These are phyloP conservation scores for Allophyes oxyacanthae DNA, from an alignment of 2,888 invertebrate genomes.

Conservation along the genomic window DNA sequence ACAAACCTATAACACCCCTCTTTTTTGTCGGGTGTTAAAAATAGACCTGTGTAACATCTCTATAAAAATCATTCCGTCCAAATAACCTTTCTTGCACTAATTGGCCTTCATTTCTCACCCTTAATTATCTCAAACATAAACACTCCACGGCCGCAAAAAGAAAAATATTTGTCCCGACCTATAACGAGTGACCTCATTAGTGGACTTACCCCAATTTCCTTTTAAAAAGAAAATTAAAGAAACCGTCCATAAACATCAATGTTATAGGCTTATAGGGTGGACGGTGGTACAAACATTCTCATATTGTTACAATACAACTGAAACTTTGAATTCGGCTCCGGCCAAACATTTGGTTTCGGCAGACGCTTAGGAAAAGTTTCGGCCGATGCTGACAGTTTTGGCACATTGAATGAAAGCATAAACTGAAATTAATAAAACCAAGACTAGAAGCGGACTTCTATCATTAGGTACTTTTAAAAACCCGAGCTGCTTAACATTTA, in stretches of 20 bases:
- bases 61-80: conserved; percentile 9
- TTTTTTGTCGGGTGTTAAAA: no score
- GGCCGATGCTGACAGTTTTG: not conserved
- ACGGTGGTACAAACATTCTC: not conserved
- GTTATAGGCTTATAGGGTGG: not conserved
- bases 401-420: not conserved
- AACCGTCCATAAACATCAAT: conserved; percentile 23
- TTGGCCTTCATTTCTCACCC: conserved; percentile 39
- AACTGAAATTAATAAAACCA: conserved; percentile 1
- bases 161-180: conserved; percentile 46
- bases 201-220: conserved; percentile 39
- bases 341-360: conserved; percentile 4
- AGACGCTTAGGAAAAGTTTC: not conserved
- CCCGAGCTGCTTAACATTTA: no score
- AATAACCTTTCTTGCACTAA: conserved; percentile 33
- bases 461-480: no score
- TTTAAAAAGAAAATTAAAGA: conserved; percentile 36
- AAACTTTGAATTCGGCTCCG: not conserved
- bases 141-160: conserved; percentile 36
- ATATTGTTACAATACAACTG: not conserved
- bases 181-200: conserved; percentile 53
- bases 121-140: conserved; percentile 46
- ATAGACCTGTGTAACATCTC: no score
- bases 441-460: no score
- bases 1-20: no score